Conservation (phyloP, 2,113 vertebrate species). For the Capreolus pygargus region DNA sequence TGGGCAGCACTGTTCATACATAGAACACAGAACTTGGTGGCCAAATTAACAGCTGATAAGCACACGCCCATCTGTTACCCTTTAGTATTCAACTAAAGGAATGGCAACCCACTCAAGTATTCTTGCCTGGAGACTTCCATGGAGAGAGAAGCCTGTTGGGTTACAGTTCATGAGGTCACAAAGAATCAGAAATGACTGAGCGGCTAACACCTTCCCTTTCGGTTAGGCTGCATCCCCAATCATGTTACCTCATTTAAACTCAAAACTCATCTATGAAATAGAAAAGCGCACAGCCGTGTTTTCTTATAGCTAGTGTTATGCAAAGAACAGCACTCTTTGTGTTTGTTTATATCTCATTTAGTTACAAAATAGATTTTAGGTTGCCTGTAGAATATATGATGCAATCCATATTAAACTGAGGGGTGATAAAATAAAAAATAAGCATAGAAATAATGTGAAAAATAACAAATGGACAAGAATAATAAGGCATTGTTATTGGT, state of each 20-base stretch:
- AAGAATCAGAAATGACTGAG: neutral
- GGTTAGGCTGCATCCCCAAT: neutral
- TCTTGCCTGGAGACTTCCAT: neutral
- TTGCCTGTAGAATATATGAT: neutral
- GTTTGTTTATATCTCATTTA: neutral
- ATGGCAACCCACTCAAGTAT: neutral
- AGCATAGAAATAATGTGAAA: neutral
- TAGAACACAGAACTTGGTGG: neutral
- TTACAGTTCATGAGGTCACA: neutral
- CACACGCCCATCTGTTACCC: neutral
- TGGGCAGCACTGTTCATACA: conserved; percentile 45
- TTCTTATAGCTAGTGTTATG: neutral
- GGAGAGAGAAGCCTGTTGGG: neutral
- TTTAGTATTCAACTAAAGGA: neutral
- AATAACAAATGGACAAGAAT: neutral
- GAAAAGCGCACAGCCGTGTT: neutral
- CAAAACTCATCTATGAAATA: neutral
- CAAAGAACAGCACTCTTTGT: neutral
- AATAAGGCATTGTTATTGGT: neutral
- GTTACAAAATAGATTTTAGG: neutral
- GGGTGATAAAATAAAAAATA: neutral
- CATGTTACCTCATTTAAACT: neutral
- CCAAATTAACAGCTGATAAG: conserved; percentile 47
- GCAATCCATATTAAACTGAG: neutral
- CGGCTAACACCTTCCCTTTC: neutral